A percentile compares a stretch with the other conserved stretches of the same genome.
Conservation (phyloP, 2,797 vertebrate genomes). For the Acanthornis magna region DNA sequence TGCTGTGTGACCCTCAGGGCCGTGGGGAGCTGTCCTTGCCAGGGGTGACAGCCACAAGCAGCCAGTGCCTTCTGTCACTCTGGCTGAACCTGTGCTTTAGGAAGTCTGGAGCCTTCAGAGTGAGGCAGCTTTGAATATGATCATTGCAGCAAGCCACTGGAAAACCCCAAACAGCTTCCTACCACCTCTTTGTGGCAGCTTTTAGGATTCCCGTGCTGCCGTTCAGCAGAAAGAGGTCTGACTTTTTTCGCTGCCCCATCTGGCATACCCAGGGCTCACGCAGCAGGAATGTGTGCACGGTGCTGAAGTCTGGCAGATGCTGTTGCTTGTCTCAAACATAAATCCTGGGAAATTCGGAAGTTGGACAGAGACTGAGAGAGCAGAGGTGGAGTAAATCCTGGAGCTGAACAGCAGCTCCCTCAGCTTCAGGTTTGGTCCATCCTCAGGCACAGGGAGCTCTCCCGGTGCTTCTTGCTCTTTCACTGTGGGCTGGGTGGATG, state of each 20-base stretch:
- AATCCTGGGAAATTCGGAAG: not conserved
- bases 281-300: accelerated
- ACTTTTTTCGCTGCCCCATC: not conserved
- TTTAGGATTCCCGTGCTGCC: not conserved
- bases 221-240: not conserved
- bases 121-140: not conserved
- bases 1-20: not conserved
- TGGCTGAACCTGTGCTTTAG: not conserved
- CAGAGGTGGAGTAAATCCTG: not conserved
- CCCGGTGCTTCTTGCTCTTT: not conserved
- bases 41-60: not conserved
- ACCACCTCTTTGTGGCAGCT: not conserved
- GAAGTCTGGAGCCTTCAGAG: not conserved
- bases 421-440: not conserved
- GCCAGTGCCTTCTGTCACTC: not conserved
- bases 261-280: not conserved
- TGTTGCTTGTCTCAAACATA: not conserved
- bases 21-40: not conserved
- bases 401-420: not conserved
- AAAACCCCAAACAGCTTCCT: not conserved
- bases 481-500: not conserved
- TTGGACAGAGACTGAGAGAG: not conserved
- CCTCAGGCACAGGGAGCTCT: not conserved
- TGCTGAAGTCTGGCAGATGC: not conserved
- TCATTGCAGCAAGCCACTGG: not conserved